Conservation (phyloP, 2,113 vertebrate genomes). For the Todiramphus chloris region DNA sequence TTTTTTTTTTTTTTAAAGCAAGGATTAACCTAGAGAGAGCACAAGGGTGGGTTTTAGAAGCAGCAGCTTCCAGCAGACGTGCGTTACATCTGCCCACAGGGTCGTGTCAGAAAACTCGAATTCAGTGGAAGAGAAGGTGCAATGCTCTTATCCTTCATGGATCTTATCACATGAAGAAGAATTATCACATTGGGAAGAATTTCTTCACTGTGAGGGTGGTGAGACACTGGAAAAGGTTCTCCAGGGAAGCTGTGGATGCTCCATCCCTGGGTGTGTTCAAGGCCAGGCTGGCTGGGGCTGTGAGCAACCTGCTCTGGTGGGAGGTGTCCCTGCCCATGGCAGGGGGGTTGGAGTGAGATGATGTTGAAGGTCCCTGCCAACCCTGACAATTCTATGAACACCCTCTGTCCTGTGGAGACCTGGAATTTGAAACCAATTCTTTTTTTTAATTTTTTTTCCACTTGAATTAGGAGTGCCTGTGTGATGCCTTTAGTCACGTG, state of each 20-base stretch:
- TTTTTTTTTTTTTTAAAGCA: not conserved
- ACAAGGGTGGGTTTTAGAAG: not conserved
- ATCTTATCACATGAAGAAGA: not conserved
- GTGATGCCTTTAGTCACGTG: not conserved
- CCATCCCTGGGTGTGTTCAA: too few species aligned
- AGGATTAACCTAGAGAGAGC: not conserved
- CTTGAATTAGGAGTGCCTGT: not conserved
- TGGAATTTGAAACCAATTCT: not conserved
- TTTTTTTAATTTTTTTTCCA: not conserved
- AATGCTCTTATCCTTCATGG: not conserved
- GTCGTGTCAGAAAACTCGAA: fast-evolving
- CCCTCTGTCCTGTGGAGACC: not conserved
- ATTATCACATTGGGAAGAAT: too few species aligned
- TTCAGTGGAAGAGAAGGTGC: not conserved
- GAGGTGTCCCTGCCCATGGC: too few species aligned
- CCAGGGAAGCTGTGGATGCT: too few species aligned
- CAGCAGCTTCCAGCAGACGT: not conserved
- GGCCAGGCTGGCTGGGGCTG: too few species aligned
- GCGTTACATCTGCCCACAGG: not conserved
- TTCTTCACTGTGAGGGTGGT: too few species aligned
- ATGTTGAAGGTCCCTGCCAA: too few species aligned
- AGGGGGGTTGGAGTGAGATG: too few species aligned
- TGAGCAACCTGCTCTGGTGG: too few species aligned
- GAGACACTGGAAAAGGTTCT: too few species aligned
- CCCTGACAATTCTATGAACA: not conserved